These are phyloP conservation scores for Nyctibius grandis DNA, from an alignment of 2,797 vertebrate species.

Conservation along the genomic window DNA sequence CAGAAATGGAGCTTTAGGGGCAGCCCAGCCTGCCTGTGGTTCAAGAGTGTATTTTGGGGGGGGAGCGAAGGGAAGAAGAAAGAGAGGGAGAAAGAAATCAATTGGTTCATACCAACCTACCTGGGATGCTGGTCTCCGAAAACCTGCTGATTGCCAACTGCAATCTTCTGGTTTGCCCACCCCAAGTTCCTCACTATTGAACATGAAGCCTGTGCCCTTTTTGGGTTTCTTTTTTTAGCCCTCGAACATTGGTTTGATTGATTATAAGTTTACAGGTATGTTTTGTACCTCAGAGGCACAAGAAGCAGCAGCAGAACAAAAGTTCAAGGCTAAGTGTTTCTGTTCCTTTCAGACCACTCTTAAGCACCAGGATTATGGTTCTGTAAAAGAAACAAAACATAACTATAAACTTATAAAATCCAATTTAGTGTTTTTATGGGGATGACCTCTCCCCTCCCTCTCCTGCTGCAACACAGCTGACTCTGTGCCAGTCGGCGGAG, in stretches of 20 bases:
- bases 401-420: slow-evolving; percentile 66
- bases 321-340: slow-evolving; percentile 72
- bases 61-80: background rate
- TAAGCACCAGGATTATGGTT: slow-evolving; percentile 64
- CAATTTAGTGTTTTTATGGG: background rate
- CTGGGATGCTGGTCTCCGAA: background rate
- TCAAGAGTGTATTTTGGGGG: background rate
- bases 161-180: slow-evolving; percentile 38
- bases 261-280: slow-evolving; percentile 67
- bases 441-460: background rate
- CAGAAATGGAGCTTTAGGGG: background rate
- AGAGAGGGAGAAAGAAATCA: background rate
- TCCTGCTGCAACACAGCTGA: background rate
- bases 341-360: slow-evolving; percentile 68
- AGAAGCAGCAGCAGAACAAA: slow-evolving; percentile 64
- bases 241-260: background rate
- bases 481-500: accelerated
- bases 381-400: slow-evolving; percentile 62
- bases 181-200: slow-evolving; percentile 37
- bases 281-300: slow-evolving; percentile 66
- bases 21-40: background rate
- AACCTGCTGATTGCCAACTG: slow-evolving; percentile 11
- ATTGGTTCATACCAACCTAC: background rate
- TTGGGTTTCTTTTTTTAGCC: slow-evolving; percentile 20
- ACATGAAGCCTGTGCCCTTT: slow-evolving; percentile 18